These are phyloP conservation scores for Latheticus oryzae DNA, from an alignment of 2,888 invertebrate genomes.

Conservation along the genomic window DNA sequence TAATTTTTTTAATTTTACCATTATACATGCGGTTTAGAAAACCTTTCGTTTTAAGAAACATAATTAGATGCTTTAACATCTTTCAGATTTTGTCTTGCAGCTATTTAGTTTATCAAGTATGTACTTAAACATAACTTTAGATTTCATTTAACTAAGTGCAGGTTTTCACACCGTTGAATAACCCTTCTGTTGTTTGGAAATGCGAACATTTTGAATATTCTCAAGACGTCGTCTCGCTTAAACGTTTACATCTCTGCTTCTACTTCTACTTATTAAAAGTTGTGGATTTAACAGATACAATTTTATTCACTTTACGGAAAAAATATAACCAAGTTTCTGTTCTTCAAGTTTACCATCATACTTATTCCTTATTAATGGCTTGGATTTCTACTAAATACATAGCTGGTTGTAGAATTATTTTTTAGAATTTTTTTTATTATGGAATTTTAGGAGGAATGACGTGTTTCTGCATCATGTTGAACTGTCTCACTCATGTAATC, in stretches of 20 bases:
- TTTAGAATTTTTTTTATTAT: constrained; percentile 9
- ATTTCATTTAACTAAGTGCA: constrained; percentile 64
- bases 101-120: constrained; percentile 77
- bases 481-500: constrained; percentile 77
- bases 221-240: too few species aligned
- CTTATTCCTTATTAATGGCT: constrained; percentile 69
- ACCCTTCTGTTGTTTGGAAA: not conserved
- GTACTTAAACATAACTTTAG: not conserved
- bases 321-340: constrained; percentile 76
- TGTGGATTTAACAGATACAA: constrained; percentile 76
- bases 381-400: constrained; percentile 63
- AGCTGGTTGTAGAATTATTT: too few species aligned
- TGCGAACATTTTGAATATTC: constrained; percentile 73
- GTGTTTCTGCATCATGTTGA: constrained; percentile 74
- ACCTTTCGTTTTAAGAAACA: constrained; percentile 73
- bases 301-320: constrained; percentile 76
- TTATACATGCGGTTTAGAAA: constrained; percentile 77
- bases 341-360: constrained; percentile 78
- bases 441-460: constrained; percentile 72
- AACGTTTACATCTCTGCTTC: constrained; percentile 68
- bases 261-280: constrained; percentile 75
- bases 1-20: constrained; percentile 69
- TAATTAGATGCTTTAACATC: constrained; percentile 83
- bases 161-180: constrained; percentile 52
- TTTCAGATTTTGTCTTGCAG: constrained; percentile 80